Evolutionary conservation across 2,888 invertebrate species (phyloP).

Genomic region (Morinoia aosen): DNA sequence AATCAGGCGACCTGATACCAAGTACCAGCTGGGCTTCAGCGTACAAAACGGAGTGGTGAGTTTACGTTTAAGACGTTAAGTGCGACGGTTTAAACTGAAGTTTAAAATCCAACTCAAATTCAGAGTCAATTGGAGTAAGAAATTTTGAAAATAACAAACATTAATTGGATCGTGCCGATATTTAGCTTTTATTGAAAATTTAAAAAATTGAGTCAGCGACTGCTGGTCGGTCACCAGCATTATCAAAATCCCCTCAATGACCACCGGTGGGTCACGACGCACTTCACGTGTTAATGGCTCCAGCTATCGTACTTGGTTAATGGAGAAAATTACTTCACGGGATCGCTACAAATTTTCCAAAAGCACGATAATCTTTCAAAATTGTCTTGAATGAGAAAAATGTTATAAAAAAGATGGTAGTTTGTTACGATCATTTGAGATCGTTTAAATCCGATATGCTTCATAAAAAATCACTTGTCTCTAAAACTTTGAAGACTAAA

Average conservation of each 20-base stretch:
- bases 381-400: not conserved
- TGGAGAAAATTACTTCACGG: not conserved
- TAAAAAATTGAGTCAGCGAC: too few species aligned
- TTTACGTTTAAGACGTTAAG: constrained; percentile 67
- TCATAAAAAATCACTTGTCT: not conserved
- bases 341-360: not conserved
- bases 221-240: too few species aligned
- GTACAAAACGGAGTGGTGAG: constrained; percentile 99
- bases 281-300: not conserved
- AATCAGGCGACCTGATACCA: constrained; percentile 98
- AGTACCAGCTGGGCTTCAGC: constrained; percentile 99
- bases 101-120: too few species aligned
- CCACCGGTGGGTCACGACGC: too few species aligned
- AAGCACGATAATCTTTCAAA: not conserved
- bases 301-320: not conserved
- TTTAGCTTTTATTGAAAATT: too few species aligned
- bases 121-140: too few species aligned
- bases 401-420: not conserved
- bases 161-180: too few species aligned
- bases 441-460: not conserved
- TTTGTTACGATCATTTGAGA: not conserved
- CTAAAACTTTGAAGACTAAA: not conserved
- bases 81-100: too few species aligned
- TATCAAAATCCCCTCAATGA: too few species aligned
- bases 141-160: too few species aligned